These are phyloP conservation scores for Drosophila equinoxialis DNA, from an alignment of 1,140 invertebrate genomes.

Conservation along the genomic window DNA sequence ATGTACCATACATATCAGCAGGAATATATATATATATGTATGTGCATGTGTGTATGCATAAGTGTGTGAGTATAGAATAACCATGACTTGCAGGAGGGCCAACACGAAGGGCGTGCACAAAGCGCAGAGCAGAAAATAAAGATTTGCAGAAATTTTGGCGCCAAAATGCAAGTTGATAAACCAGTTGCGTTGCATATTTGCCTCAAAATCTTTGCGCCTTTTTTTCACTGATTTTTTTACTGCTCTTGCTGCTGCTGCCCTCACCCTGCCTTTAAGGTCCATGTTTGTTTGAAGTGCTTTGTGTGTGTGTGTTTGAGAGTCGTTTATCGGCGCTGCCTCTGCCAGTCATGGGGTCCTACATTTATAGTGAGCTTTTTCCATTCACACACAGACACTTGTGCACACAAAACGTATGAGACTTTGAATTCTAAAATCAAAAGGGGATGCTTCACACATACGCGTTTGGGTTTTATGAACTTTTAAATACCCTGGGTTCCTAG, in stretches of 20 bases:
- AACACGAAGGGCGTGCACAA: conserved; percentile 71
- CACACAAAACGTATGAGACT: conserved; percentile 55
- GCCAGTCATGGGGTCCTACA: conserved; percentile 61
- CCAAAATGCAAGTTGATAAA: conserved; percentile 82
- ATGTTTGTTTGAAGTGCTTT: conserved; percentile 6
- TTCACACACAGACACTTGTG: conserved; percentile 53
- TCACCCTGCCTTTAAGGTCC: not conserved
- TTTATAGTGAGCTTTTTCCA: conserved; percentile 58
- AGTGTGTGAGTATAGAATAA: conserved; percentile 4
- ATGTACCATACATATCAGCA: not conserved
- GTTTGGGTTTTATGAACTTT: not conserved
- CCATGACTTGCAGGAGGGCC: conserved; percentile 23
- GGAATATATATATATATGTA: conserved; percentile 11
- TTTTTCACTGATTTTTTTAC: conserved; percentile 26
- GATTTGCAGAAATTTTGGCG: conserved; percentile 82
- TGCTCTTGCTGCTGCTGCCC: not conserved
- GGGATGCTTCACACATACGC: not conserved
- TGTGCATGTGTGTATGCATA: not conserved
- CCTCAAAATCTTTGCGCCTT: conserved; percentile 69
- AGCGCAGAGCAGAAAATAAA: conserved; percentile 65
- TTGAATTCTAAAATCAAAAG: conserved; percentile 46
- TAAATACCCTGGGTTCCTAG: not conserved
- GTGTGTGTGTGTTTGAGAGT: conserved; percentile 40
- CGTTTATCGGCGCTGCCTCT: conserved; percentile 7
- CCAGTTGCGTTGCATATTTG: conserved; percentile 79